phyloP scores from a whole-genome alignment of 1,140 invertebrate species.

The Lethocerus indicus region DNA sequence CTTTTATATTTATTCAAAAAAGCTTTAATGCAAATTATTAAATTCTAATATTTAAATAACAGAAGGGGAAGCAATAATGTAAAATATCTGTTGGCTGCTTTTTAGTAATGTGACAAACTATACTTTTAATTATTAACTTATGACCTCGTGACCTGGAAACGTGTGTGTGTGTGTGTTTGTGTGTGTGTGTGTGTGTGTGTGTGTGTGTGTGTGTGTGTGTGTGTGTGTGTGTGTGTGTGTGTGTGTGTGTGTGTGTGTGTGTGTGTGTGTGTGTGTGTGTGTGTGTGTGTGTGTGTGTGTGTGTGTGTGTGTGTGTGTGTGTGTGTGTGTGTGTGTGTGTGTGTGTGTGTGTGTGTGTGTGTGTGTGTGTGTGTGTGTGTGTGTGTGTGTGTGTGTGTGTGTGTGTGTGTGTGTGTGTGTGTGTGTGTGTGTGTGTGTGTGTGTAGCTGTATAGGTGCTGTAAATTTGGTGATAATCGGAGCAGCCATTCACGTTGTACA shows the following conservation, averaged over 20 bases:
- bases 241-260: conserved; percentile 7
- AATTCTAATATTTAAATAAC: too few species aligned
- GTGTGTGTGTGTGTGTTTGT: conserved; percentile 3
- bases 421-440: conserved; percentile 10
- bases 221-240: conserved; percentile 3
- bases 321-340: conserved; percentile 11
- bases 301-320: conserved; percentile 11
- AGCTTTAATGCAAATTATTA: too few species aligned
- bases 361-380: conserved; percentile 11
- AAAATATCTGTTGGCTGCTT: too few species aligned
- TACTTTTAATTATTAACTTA: conserved; percentile 81
- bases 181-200: conserved; percentile 3
- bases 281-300: conserved; percentile 9
- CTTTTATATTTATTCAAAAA: too few species aligned
- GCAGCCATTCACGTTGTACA: too few species aligned
- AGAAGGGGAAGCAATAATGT: too few species aligned
- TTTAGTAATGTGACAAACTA: too few species aligned
- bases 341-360: conserved; percentile 11
- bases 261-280: conserved; percentile 11
- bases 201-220: conserved; percentile 3
- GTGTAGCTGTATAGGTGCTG: too few species aligned
- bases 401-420: conserved; percentile 10
- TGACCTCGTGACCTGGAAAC: conserved; percentile 70
- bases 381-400: conserved; percentile 11
- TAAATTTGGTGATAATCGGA: too few species aligned